phyloP scores from a whole-genome alignment of 64 coral and sea anemone species.

The Orbicella faveolata region DNA sequence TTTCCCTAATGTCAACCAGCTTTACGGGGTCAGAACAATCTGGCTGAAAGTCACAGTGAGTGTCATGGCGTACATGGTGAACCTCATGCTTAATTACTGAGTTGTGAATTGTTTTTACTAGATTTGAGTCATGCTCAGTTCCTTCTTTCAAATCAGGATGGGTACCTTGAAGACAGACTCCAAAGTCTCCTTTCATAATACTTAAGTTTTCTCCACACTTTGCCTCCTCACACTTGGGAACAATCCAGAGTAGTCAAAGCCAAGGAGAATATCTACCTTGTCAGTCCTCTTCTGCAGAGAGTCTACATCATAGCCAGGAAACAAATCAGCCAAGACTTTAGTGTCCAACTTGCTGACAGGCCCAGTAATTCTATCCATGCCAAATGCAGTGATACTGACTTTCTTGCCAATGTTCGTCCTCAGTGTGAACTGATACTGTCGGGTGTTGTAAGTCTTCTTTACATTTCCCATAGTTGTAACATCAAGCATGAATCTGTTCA shows the following conservation, averaged over 20 bases:
- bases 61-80: constrained; percentile 10
- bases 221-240: constrained; percentile 52
- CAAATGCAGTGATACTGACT: too few species aligned
- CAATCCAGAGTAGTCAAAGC: constrained; percentile 45
- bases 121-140: too few species aligned
- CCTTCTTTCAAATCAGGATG: too few species aligned
- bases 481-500: constrained; percentile 45
- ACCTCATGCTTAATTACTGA: constrained; percentile 36
- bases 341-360: too few species aligned
- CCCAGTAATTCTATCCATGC: too few species aligned
- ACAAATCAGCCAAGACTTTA: constrained; percentile 47
- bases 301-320: constrained; percentile 51
- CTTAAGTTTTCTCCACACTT: constrained; percentile 40
- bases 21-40: constrained; percentile 6
- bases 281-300: constrained; percentile 41
- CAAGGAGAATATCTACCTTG: constrained; percentile 34
- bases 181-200: too few species aligned
- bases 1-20: neutral
- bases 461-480: constrained; percentile 70
- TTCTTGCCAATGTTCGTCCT: too few species aligned
- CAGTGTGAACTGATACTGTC: too few species aligned
- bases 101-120: too few species aligned
- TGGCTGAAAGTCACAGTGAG: constrained; percentile 18
- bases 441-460: constrained; percentile 50
- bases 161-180: too few species aligned